Evolutionary conservation across 37 sponge, comb jelly and placozoan genomes (phyloP).

Genomic region (Eunapius fragilis): DNA sequence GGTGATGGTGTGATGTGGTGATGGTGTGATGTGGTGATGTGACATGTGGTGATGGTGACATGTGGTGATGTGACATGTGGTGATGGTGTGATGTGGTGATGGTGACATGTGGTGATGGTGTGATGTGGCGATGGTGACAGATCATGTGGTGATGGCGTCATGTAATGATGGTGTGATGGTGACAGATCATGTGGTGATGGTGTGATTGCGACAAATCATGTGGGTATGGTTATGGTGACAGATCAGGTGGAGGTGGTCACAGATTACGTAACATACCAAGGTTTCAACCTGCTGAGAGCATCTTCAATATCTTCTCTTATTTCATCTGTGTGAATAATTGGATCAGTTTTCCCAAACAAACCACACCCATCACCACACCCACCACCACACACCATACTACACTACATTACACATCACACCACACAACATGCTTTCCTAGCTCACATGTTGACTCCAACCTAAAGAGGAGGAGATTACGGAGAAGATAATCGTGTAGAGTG

Average conservation of each 20-base stretch:
- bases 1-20: no score
- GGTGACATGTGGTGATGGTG: neutral
- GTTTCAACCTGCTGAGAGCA: slow-evolving; percentile 83
- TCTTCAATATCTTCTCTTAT: slow-evolving; percentile 94
- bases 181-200: neutral
- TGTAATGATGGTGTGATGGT: neutral
- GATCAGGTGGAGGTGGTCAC: neutral
- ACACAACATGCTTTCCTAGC: neutral
- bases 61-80: neutral
- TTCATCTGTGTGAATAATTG: slow-evolving; percentile 69
- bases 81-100: neutral
- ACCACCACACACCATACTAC: no score
- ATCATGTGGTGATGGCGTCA: neutral
- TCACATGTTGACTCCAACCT: slow-evolving; percentile 94
- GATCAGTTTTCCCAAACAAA: no score
- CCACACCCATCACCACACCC: no score
- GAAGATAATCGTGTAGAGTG: slow-evolving; percentile 97
- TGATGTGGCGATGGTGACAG: neutral
- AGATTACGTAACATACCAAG: slow-evolving; percentile 56
- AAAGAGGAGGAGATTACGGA: slow-evolving; percentile 93
- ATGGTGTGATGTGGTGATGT: no score
- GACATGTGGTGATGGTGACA: neutral
- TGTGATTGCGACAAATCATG: neutral
- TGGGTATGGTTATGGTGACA: neutral
- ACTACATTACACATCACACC: neutral